Conservation (phyloP, 2,888 invertebrate species). For the Chouioia cunea region DNA sequence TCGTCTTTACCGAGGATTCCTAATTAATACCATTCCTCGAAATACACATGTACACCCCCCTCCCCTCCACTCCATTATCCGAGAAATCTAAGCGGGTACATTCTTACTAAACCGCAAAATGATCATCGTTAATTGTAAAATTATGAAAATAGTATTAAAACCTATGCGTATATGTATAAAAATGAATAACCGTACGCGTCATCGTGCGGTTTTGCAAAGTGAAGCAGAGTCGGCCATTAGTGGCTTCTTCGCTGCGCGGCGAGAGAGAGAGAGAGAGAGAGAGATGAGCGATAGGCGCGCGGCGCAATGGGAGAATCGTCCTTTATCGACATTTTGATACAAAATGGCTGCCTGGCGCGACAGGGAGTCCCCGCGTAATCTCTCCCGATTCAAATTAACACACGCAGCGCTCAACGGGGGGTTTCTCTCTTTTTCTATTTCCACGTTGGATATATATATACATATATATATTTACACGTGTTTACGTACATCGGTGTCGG, state of each 20-base stretch:
- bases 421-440: slow-evolving; percentile 29
- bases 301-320: slow-evolving; percentile 54
- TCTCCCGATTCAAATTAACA: slow-evolving; percentile 75
- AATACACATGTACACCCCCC: too few relatives aligned
- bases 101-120: background rate
- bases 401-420: slow-evolving; percentile 65
- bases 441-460: slow-evolving; percentile 23
- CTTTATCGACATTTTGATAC: slow-evolving; percentile 69
- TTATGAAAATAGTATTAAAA: slow-evolving; percentile 30
- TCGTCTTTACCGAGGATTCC: too few relatives aligned
- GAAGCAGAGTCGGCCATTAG: slow-evolving; percentile 23
- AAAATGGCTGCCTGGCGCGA: slow-evolving; percentile 67
- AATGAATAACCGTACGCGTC: slow-evolving; percentile 24
- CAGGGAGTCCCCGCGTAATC: slow-evolving; percentile 72
- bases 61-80: too few relatives aligned
- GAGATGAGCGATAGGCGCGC: background rate
- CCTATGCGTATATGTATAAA: slow-evolving; percentile 6
- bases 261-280: slow-evolving; percentile 4
- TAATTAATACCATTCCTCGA: too few relatives aligned
- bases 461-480: background rate
- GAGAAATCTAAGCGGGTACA: too few relatives aligned
- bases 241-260: slow-evolving; percentile 32
- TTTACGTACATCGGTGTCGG: background rate
- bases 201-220: slow-evolving; percentile 2
- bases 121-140: slow-evolving; percentile 32